Base-by-base conservation (phyloP, 2,113 vertebrate genomes). In the Nothocercus julius region DNA sequence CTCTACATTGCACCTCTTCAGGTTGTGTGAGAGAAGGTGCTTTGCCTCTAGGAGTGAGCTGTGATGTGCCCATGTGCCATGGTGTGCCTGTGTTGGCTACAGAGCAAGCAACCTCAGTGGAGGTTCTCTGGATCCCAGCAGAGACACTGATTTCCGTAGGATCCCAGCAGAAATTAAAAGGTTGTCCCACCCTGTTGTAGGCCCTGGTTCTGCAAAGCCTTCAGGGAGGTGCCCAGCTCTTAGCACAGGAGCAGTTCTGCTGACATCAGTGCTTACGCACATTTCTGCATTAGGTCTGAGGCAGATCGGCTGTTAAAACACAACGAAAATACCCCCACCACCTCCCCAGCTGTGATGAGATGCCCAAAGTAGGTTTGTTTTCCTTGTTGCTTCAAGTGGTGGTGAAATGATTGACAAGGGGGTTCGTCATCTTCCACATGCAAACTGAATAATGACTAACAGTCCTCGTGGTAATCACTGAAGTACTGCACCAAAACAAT, bases 401-500 rank as follows among this genome's bases (percentile, higher is more conserved):
- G 0, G 62, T 13, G 73, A 78, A 72, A 86, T 69, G 54, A 80
- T 54, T 93, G 94, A 67, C 36, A 92, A 62, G 22, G 68, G 7
- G 5, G 3, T 81, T 93, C 90, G 32, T 88, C 17, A 64, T 87
- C 34, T 87, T 83, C 82, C 54, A 78, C 63, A 20, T 69, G 36
- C 38, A 74, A 75, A 61, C 47, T 28, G 61, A 90, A 83, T 24
- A 63, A 22, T 93, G 78, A 87, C 74, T 94, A 96, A 93, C 1
- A 11, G 28, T 76, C 58, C 36, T 77, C 54, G 45, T 78, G 58
- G 67, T 67, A 72, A 79, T 77, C 80, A 70, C 13, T 80, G 92
- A 96, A 82, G 95, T 82, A 59, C 81, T 5, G 4, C 62, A 92
- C 59, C 54, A 91, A 92, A 97, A 93, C 56, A 90, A 86, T 87